Percentiles rank a stretch among this genome's conserved stretches.
These are phyloP conservation scores for Oophaga pumilio DNA, from an alignment of 2,113 vertebrate genomes.

Conservation along the genomic window DNA sequence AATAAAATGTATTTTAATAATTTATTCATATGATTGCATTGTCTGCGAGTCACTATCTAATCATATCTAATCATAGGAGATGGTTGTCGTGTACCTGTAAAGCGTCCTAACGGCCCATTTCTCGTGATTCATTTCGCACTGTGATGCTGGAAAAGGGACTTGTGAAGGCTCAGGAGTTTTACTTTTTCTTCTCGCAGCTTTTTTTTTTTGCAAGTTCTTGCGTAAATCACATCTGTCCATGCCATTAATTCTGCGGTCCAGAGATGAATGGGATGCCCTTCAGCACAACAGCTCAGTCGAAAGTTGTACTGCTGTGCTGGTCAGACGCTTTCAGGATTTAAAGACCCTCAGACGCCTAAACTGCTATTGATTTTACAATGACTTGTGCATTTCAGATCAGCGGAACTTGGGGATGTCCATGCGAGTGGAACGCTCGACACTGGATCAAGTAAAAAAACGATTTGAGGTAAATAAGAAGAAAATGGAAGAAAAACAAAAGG, in stretches of 20 bases:
- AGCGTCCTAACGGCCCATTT: not conserved
- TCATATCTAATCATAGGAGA: not conserved
- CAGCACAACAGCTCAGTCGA: conserved; percentile 3
- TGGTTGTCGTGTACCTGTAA: not conserved
- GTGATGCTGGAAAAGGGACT: not conserved
- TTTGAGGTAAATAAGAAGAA: conserved; percentile 98
- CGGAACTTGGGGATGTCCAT: conserved; percentile 98
- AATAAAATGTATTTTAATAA: not conserved
- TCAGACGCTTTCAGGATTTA: conserved; percentile 41
- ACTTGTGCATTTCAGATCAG: conserved; percentile 79
- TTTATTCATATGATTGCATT: conserved; percentile 16
- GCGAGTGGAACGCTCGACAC: conserved; percentile 93
- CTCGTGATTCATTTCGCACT: not conserved
- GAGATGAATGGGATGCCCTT: conserved; percentile 26
- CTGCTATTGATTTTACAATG: conserved; percentile 41
- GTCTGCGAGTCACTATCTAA: not conserved
- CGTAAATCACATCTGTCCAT: conserved; percentile 17
- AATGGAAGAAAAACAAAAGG: conserved; percentile 97
- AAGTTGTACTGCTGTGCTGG: conserved; percentile 21
- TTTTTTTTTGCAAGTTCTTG: conserved; percentile 14
- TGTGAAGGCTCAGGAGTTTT: not conserved
- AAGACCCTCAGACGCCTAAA: conserved; percentile 14
- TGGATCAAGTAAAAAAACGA: conserved; percentile 97
- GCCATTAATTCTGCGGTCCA: conserved; percentile 26
- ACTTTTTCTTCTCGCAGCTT: conserved; percentile 9